These are phyloP conservation scores for Oligia strigilis DNA, from an alignment of 2,888 invertebrate species.

Conservation along the genomic window DNA sequence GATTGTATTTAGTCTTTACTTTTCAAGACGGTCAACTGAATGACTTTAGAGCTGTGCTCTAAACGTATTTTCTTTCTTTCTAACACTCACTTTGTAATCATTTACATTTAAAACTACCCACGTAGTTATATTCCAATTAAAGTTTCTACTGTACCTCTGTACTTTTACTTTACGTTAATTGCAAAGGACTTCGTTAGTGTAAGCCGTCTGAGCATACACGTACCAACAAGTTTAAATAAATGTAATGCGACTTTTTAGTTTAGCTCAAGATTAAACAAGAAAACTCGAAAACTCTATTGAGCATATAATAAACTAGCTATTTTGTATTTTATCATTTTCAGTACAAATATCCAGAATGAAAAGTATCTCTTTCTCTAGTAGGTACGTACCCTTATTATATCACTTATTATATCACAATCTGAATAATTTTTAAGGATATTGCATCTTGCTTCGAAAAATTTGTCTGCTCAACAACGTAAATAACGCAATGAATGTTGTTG, in stretches of 20 bases:
- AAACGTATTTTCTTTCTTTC: too few species aligned
- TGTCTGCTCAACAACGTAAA: too few species aligned
- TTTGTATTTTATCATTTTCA: too few species aligned
- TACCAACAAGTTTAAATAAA: slow-evolving; percentile 2
- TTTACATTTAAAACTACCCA: background rate
- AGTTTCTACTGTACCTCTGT: background rate
- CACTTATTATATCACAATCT: too few species aligned
- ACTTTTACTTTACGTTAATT: background rate
- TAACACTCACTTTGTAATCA: slow-evolving; percentile 1
- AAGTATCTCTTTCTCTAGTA: too few species aligned
- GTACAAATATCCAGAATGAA: too few species aligned
- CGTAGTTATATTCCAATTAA: slow-evolving; percentile 7
- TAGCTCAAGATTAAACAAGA: background rate
- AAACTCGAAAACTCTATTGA: too few species aligned
- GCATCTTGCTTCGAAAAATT: too few species aligned
- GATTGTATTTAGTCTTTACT: background rate
- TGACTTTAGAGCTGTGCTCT: background rate
- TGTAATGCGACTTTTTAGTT: background rate
- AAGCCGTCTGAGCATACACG: background rate
- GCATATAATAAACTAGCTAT: too few species aligned
- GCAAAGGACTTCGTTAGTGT: background rate
- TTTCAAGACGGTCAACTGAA: background rate
- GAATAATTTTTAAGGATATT: too few species aligned
- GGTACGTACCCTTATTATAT: too few species aligned
- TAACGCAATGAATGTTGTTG: too few species aligned